Conservation (phyloP, 2,797 vertebrate species). For the Nasua narica region DNA sequence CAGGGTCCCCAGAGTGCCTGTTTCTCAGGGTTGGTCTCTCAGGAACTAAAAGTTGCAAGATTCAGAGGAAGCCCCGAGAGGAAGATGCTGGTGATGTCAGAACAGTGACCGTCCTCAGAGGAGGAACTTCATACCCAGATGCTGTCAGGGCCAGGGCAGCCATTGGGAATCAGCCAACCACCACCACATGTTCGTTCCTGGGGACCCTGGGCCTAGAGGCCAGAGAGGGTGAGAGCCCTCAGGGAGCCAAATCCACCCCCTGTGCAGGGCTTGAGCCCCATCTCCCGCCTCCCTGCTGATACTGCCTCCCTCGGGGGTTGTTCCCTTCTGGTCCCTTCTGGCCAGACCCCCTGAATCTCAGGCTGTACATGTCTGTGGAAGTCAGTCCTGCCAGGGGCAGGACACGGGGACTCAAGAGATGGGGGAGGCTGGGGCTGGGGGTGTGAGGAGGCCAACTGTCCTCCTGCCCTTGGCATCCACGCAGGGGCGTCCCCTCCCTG, state of each 20-base stretch:
- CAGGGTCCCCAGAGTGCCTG: not conserved
- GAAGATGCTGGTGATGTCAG: not conserved
- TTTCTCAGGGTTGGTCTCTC: not conserved
- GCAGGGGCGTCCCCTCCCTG: not conserved
- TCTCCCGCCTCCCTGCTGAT: fast-evolving
- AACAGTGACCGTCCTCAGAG: not conserved
- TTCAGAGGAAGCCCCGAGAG: not conserved
- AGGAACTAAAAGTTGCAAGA: not conserved
- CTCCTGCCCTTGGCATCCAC: fast-evolving
- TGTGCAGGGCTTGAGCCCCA: fast-evolving
- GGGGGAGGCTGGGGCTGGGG: too few species aligned
- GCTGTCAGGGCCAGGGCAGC: fast-evolving
- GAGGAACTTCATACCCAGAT: not conserved
- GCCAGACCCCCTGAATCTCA: not conserved
- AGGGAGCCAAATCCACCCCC: not conserved
- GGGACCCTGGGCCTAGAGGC: not conserved
- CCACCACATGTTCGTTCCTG: fast-evolving
- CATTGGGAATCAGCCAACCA: too few species aligned
- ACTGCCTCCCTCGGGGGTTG: fast-evolving
- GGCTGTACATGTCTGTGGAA: too few species aligned
- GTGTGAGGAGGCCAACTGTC: not conserved
- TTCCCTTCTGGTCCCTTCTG: not conserved
- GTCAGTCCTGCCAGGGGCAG: not conserved
- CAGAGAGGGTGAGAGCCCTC: not conserved
- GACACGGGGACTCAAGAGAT: not conserved